Conservation (phyloP, 1,140 invertebrate genomes). For the Akabosia matsudoensis region DNA sequence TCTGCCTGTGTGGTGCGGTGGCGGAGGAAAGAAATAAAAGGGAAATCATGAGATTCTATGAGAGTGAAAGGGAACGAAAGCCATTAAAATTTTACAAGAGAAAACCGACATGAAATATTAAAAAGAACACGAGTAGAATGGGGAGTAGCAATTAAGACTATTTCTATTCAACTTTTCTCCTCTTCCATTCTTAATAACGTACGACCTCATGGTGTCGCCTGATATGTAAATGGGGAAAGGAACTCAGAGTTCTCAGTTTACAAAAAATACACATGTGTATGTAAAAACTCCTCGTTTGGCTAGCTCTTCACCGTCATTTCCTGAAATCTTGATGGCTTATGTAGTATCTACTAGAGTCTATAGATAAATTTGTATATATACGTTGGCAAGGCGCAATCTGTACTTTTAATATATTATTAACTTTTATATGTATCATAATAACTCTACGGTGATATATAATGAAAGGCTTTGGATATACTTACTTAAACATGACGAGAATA, state of each 20-base stretch:
- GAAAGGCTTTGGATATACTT: too few species aligned
- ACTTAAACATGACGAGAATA: too few species aligned
- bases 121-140: conserved; percentile 20
- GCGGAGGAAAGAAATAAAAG: neutral
- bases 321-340: neutral
- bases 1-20: too few species aligned
- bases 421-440: too few species aligned
- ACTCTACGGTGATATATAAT: too few species aligned
- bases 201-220: neutral
- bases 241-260: neutral
- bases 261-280: too few species aligned
- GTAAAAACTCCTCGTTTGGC: too few species aligned
- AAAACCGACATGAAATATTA: conserved; percentile 24
- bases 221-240: conserved; percentile 6
- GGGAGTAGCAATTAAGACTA: conserved; percentile 22
- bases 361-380: neutral
- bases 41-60: too few species aligned
- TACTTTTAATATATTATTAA: neutral
- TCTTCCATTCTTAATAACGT: neutral
- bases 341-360: neutral
- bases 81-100: conserved; percentile 21
- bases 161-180: conserved; percentile 22
- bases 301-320: neutral
- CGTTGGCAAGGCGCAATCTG: neutral
- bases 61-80: neutral